Percentiles rank a stretch among this genome's conserved stretches.
These are phyloP conservation scores for Pungitius pungitius DNA, from an alignment of 2,113 vertebrate genomes.

Conservation along the genomic window DNA sequence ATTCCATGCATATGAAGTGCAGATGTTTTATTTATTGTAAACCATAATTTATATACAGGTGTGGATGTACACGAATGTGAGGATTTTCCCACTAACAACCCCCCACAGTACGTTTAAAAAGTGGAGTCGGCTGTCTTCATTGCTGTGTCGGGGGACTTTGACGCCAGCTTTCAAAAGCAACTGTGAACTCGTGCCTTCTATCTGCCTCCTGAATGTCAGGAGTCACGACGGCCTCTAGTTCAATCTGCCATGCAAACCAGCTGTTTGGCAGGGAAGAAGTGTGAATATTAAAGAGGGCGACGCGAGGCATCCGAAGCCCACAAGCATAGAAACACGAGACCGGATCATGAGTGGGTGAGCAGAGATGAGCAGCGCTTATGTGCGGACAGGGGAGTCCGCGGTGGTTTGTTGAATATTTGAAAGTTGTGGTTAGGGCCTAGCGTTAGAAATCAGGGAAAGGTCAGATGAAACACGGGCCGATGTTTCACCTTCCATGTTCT, in stretches of 20 bases:
- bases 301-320: constrained; percentile 61
- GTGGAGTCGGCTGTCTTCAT: constrained; percentile 28
- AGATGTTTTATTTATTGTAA: constrained; percentile 72
- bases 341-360: constrained; percentile 65
- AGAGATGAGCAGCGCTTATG: constrained; percentile 53
- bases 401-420: constrained; percentile 23
- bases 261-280: constrained; percentile 76
- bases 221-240: constrained; percentile 67
- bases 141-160: constrained; percentile 9
- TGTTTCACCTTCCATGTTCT: background rate
- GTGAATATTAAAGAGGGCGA: constrained; percentile 77
- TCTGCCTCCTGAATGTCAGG: constrained; percentile 56
- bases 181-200: constrained; percentile 40
- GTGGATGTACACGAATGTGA: constrained; percentile 35
- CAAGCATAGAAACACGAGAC: constrained; percentile 69
- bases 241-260: constrained; percentile 77
- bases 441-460: constrained; percentile 17
- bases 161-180: constrained; percentile 23
- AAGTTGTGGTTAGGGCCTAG: background rate
- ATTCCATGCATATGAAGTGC: constrained; percentile 47
- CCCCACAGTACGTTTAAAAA: constrained; percentile 48
- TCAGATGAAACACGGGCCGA: constrained; percentile 19
- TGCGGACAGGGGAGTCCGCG: constrained; percentile 30
- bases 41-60: constrained; percentile 67
- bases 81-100: constrained; percentile 45